Evolutionary conservation across 2,797 vertebrate genomes (phyloP).

Genomic region (Syngnathus acus): DNA sequence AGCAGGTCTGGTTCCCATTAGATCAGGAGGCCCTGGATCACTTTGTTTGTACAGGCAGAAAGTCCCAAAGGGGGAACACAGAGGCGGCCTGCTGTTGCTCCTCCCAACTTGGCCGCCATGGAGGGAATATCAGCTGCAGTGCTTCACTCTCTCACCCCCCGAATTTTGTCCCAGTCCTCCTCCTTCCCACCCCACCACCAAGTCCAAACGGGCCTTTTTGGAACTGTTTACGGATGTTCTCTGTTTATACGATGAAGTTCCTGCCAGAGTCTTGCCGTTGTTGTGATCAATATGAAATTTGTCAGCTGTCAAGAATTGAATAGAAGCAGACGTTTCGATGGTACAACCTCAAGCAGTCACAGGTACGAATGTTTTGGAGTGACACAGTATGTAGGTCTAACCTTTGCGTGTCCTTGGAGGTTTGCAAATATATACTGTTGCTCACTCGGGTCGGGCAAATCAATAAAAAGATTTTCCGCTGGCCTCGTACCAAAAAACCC

Average conservation of each 20-base stretch:
- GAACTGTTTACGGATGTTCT: constrained; percentile 66
- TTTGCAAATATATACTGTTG: constrained; percentile 58
- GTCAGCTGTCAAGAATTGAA: neutral
- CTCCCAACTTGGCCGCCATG: constrained; percentile 46
- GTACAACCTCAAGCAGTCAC: too few relatives aligned
- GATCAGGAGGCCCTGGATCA: constrained; percentile 58
- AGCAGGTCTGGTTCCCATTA: constrained; percentile 77
- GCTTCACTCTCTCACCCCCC: constrained; percentile 41
- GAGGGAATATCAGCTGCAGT: constrained; percentile 59
- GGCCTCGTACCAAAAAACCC: constrained; percentile 9
- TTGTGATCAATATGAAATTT: constrained; percentile 4
- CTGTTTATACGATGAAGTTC: constrained; percentile 60
- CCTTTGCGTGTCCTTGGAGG: constrained; percentile 33
- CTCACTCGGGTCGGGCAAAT: constrained; percentile 48
- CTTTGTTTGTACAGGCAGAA: constrained; percentile 71
- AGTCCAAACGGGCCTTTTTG: constrained; percentile 47
- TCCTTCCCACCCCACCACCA: constrained; percentile 34
- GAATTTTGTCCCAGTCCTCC: constrained; percentile 17
- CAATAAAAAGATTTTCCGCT: constrained; percentile 38
- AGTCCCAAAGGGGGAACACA: constrained; percentile 63
- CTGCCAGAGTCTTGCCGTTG: constrained; percentile 34
- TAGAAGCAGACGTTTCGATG: neutral
- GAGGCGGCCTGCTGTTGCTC: constrained; percentile 58
- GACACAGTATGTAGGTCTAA: neutral
- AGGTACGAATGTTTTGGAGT: neutral